Percentiles rank a stretch among this genome's conserved stretches.
Conservation (phyloP, 2,797 vertebrate species). For the Apogon hyalosoma region DNA sequence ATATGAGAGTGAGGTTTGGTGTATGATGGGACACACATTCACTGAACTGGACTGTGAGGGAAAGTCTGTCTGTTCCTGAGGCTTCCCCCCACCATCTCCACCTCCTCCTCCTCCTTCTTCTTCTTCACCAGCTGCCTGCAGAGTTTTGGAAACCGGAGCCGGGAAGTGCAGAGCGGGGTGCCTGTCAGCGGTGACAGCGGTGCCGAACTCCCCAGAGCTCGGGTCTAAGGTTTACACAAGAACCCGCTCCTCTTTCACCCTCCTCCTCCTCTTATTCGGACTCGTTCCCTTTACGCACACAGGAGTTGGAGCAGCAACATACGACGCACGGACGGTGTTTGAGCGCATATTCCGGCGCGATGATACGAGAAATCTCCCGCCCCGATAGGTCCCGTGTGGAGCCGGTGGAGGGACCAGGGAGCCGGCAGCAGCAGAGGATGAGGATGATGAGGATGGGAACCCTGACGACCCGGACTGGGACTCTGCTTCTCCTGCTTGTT, state of each 20-base stretch:
- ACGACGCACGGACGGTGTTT: conserved; percentile 24
- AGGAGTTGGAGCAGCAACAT: conserved; percentile 37
- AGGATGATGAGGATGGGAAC: conserved; percentile 36
- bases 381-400: conserved; percentile 27
- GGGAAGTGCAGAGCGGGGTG: conserved; percentile 26
- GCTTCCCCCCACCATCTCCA: background rate
- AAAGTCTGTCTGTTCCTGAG: conserved; percentile 36
- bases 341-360: conserved; percentile 15
- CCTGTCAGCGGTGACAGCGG: conserved; percentile 24
- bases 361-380: conserved; percentile 47
- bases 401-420: conserved; percentile 29
- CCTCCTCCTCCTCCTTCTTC: background rate
- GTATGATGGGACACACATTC: conserved; percentile 37
- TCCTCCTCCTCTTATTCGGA: conserved; percentile 4
- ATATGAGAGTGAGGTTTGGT: conserved; percentile 61
- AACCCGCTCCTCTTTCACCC: background rate
- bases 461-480: conserved; percentile 36
- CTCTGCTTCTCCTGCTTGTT: conserved; percentile 64
- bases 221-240: background rate
- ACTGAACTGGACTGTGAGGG: conserved; percentile 31
- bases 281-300: conserved; percentile 25
- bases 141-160: conserved; percentile 56
- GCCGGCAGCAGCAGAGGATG: conserved; percentile 34
- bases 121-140: conserved; percentile 17
- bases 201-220: conserved; percentile 45